phyloP scores from a whole-genome alignment of 2,888 invertebrate genomes.

The Ischnus inquisitorius region DNA sequence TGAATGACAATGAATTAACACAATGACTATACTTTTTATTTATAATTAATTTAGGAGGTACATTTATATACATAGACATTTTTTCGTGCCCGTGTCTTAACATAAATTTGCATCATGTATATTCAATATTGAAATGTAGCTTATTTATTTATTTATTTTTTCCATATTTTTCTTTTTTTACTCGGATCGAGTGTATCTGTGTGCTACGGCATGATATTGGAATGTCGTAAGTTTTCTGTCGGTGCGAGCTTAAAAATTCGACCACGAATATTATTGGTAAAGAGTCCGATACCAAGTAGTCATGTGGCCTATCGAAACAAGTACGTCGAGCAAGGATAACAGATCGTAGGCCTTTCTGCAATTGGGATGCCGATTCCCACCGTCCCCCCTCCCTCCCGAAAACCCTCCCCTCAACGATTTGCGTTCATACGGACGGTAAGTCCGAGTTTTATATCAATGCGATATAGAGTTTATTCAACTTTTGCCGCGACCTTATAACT shows the following conservation, averaged over 20 bases:
- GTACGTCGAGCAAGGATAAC: constrained; percentile 60
- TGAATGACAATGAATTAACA: constrained; percentile 75
- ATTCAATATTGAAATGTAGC: constrained; percentile 68
- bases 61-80: constrained; percentile 84
- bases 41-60: constrained; percentile 84
- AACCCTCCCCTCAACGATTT: constrained; percentile 5
- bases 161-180: constrained; percentile 28
- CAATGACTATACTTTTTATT: constrained; percentile 85
- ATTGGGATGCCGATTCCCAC: constrained; percentile 43
- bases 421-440: constrained; percentile 26
- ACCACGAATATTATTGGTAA: constrained; percentile 41
- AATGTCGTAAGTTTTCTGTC: constrained; percentile 82
- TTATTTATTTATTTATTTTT: constrained; percentile 18
- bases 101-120: constrained; percentile 75
- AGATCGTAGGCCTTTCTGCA: constrained; percentile 63
- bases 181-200: constrained; percentile 74
- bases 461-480: constrained; percentile 32
- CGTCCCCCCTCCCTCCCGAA: no score
- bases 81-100: constrained; percentile 81
- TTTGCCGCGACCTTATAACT: constrained; percentile 41
- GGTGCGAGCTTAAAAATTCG: constrained; percentile 44
- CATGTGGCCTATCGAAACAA: constrained; percentile 58
- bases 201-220: constrained; percentile 81
- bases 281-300: constrained; percentile 51
- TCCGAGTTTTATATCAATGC: constrained; percentile 31